Evolutionary conservation across 2,888 invertebrate species (phyloP).

Genomic region (Amiota minor): DNA sequence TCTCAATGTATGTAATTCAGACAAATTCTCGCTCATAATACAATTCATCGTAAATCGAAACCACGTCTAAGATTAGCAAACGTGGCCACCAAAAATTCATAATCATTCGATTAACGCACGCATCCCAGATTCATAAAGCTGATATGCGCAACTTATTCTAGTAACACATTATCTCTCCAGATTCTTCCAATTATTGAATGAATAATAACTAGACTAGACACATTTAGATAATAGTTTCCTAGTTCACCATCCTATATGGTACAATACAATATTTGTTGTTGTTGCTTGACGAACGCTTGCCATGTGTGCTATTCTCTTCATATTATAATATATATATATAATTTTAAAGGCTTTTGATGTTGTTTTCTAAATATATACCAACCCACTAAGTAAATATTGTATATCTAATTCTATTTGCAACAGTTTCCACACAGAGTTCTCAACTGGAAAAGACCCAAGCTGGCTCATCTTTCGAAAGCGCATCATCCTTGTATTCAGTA

Average conservation of each 20-base stretch:
- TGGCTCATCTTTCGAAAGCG: constrained; percentile 91
- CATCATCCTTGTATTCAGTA: constrained; percentile 86
- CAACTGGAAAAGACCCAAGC: constrained; percentile 78
- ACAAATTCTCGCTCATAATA: no score
- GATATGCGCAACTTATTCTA: constrained; percentile 9
- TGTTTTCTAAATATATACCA: not conserved
- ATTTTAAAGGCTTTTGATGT: constrained; percentile 22
- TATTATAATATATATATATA: no score
- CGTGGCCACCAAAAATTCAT: not conserved
- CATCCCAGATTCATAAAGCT: constrained; percentile 1
- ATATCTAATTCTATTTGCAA: constrained; percentile 7
- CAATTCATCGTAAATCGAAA: not conserved
- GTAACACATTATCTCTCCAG: not conserved
- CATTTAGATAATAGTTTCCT: not conserved
- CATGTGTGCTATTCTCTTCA: constrained; percentile 42
- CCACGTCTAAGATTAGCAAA: not conserved
- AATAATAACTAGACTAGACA: no score
- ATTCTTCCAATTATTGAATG: not conserved
- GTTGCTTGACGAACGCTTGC: constrained; percentile 71
- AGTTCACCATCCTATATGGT: not conserved
- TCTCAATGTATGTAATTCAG: not conserved
- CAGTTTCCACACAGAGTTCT: constrained; percentile 73
- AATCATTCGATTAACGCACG: not conserved
- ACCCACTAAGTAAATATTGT: not conserved
- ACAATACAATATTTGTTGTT: constrained; percentile 69